A percentile compares a stretch with the other conserved stretches of the same genome.
Evolutionary conservation across 2,113 vertebrate genomes (phyloP).

Genomic region (Zapus hudsonius): DNA sequence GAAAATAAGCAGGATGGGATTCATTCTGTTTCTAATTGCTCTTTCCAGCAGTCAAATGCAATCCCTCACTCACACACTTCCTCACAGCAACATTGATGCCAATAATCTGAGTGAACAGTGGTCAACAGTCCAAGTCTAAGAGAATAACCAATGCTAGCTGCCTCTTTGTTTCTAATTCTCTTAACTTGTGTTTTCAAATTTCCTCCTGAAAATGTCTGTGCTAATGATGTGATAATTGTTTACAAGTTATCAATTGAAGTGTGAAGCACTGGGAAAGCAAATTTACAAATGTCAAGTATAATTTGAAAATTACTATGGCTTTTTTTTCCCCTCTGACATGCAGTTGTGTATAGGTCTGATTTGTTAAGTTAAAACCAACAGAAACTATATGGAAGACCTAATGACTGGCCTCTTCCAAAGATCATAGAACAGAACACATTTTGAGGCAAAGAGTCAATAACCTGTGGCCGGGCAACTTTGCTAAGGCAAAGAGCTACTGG

Average conservation of each 20-base stretch:
- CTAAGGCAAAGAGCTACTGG: neutral
- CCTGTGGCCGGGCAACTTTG: neutral
- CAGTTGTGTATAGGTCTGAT: neutral
- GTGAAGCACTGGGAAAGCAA: slow-evolving; percentile 52
- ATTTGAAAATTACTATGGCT: slow-evolving; percentile 52
- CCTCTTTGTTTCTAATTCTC: slow-evolving; percentile 29
- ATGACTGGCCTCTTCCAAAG: slow-evolving; percentile 12
- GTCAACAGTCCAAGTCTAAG: neutral
- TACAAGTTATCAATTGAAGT: slow-evolving; percentile 61
- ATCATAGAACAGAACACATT: slow-evolving; percentile 26
- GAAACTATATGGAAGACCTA: slow-evolving; percentile 28
- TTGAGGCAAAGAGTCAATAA: neutral
- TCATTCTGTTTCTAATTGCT: neutral
- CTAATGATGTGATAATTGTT: slow-evolving; percentile 68
- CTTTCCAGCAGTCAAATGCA: neutral
- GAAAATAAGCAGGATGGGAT: neutral
- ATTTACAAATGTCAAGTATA: slow-evolving; percentile 64
- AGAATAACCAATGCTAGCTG: neutral
- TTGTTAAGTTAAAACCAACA: slow-evolving; percentile 41
- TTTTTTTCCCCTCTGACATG: slow-evolving; percentile 19
- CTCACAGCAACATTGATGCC: neutral
- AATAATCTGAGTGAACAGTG: neutral
- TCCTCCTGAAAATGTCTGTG: slow-evolving; percentile 56
- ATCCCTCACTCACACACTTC: neutral
- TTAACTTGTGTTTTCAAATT: slow-evolving; percentile 55